These are phyloP conservation scores for Sarcophaga carnaria DNA, from an alignment of 2,888 invertebrate genomes.

Conservation along the genomic window DNA sequence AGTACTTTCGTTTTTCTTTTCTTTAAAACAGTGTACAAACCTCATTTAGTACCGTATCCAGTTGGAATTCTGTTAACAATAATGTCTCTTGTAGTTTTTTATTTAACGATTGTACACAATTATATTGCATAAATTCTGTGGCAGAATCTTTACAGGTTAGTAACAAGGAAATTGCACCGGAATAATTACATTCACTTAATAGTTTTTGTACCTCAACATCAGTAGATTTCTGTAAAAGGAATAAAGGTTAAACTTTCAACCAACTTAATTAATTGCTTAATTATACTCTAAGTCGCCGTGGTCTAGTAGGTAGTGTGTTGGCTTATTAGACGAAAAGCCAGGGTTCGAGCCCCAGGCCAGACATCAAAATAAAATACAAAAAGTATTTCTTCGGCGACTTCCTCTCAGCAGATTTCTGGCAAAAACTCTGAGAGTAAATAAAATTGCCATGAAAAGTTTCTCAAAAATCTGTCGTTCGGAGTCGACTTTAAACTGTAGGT, in stretches of 20 bases:
- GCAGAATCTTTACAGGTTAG: conserved; percentile 94
- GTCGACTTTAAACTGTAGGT: too few species aligned
- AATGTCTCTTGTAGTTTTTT: conserved; percentile 94
- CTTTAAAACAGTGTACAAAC: conserved; percentile 81
- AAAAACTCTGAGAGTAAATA: too few species aligned
- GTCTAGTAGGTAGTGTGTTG: too few species aligned
- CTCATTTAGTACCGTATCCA: conserved; percentile 93
- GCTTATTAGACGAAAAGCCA: too few species aligned
- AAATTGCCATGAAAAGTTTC: too few species aligned
- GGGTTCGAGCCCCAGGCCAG: too few species aligned
- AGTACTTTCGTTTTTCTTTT: not conserved
- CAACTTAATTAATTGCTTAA: too few species aligned
- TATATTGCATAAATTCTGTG: conserved; percentile 91
- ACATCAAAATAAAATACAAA: too few species aligned
- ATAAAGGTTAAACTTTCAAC: not conserved
- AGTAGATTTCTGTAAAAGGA: conserved; percentile 85
- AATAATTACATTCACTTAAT: conserved; percentile 92
- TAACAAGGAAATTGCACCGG: conserved; percentile 94
- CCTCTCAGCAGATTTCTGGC: too few species aligned
- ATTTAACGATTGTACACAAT: conserved; percentile 94
- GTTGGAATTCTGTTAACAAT: conserved; percentile 93
- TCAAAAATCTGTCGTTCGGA: too few species aligned
- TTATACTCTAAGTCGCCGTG: too few species aligned
- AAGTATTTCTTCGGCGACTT: too few species aligned
- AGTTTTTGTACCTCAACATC: conserved; percentile 92